Evolutionary conservation across 2,113 vertebrate genomes (phyloP), one percentile per base, ranked within the genome.

Genomic region (Lamprologus callipterus): DNA sequence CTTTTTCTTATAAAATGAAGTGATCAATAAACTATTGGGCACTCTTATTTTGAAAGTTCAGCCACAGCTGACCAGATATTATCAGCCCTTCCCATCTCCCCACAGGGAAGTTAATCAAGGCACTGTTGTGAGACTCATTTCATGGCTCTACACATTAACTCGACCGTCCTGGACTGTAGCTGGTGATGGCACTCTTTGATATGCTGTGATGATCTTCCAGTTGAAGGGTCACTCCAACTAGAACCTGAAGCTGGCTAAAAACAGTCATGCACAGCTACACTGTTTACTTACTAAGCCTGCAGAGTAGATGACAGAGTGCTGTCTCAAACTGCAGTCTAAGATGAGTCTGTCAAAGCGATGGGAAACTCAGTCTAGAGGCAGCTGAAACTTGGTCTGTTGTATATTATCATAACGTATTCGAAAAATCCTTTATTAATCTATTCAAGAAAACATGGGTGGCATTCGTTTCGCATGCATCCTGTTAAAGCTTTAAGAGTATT

Each of bases 381-480:
- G 42, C 9, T 31, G 23, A 0, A 28, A 31, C 23, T 4, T 49
- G 70, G 2, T 31, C 65, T 26, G 5, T 31, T 49, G 45, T 49
- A 49, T 3, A 49, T 19, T 49, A 28, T 49, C 16, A 75, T 26
- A 8, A 49, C 0, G 2, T 31, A 78, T 12, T 31, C 7, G 1
- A 11, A 49, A 47, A 19, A 49, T 28, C 23, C 0, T 19, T 47
- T 12, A 28, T 75, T 75, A 11, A 19, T 28, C 21, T 47, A 47
- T 28, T 47, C 3, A 75, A 28, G 23, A 19, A 31, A 78, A 49
- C 0, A 6, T 49, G 23, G 70, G 23, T 11, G 16, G 23, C 0
- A 4, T 0, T 47, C 16, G 1, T 47, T 23, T 23, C 8, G 4
- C n/a, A 3, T 47, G 40, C 68, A 45, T 1, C 68, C 13, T 73